Evolutionary conservation across 2,797 vertebrate species (phyloP).

Genomic region (Caiman crocodilus): DNA sequence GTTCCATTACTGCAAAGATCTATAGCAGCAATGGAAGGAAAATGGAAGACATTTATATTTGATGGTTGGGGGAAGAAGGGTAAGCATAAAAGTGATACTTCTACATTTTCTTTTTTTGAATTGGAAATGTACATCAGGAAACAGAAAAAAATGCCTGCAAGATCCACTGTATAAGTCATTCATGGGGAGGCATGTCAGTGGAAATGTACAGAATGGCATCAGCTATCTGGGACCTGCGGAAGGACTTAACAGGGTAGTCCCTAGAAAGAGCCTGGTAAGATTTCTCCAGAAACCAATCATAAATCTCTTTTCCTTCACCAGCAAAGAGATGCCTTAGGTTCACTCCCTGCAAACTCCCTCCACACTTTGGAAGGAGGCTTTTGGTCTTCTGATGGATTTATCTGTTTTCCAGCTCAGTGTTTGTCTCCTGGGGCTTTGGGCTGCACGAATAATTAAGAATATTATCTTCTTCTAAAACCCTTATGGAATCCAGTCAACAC

Average conservation of each 20-base stretch:
- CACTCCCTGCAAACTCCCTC: background rate
- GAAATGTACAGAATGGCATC: background rate
- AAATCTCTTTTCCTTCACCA: background rate
- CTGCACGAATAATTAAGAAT: background rate
- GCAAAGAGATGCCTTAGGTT: background rate
- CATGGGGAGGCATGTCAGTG: background rate
- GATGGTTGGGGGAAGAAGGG: background rate
- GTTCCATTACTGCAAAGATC: background rate
- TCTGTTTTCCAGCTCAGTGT: background rate
- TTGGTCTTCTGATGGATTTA: background rate
- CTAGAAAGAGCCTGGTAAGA: background rate
- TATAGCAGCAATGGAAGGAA: background rate
- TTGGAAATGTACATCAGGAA: background rate
- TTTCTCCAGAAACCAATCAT: background rate
- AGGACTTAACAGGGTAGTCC: background rate
- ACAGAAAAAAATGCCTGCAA: background rate
- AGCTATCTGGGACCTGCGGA: background rate
- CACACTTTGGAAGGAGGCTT: background rate
- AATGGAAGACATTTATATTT: background rate
- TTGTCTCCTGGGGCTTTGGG: background rate
- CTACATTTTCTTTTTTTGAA: background rate
- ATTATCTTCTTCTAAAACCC: background rate
- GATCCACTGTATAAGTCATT: background rate
- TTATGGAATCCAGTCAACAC: background rate
- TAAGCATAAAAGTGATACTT: background rate